A percentile compares a stretch with the other conserved stretches of the same genome.
Conservation (phyloP, 2,113 vertebrate species). For the Grantiella picta region DNA sequence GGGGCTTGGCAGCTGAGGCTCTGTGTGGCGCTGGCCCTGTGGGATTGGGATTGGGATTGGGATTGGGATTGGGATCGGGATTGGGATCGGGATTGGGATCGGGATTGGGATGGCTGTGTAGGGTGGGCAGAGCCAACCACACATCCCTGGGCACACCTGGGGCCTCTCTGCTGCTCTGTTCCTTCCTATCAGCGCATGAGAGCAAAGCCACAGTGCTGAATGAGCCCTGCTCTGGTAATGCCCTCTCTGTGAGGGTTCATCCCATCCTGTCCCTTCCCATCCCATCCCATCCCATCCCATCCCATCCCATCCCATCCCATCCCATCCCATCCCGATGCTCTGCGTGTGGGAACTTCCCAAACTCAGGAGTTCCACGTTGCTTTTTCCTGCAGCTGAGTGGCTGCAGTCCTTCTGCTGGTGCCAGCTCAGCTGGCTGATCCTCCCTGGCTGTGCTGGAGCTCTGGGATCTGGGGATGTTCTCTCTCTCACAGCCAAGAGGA, state of each 20-base stretch:
- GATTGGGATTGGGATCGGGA: rapidly evolving
- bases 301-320: rapidly evolving
- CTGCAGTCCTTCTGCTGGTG: background rate
- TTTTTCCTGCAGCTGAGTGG: background rate
- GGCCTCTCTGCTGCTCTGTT: background rate
- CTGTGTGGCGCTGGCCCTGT: background rate
- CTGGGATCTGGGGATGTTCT: background rate
- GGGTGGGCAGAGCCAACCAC: background rate
- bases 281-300: no score
- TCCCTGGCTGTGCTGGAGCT: background rate
- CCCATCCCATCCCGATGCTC: rapidly evolving
- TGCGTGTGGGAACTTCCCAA: rapidly evolving
- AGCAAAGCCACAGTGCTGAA: background rate
- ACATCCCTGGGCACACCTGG: background rate
- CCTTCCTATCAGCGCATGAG: background rate
- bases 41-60: rapidly evolving
- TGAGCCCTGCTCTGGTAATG: background rate
- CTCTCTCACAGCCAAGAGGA: background rate
- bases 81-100: background rate
- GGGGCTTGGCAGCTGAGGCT: background rate
- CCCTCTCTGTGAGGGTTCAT: rapidly evolving
- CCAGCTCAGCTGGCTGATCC: background rate
- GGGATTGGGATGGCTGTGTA: background rate
- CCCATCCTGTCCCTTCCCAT: no score
- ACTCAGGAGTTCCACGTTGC: rapidly evolving